Evolutionary conservation across 2,797 vertebrate species (phyloP).

Genomic region (Pristis pectinata): DNA sequence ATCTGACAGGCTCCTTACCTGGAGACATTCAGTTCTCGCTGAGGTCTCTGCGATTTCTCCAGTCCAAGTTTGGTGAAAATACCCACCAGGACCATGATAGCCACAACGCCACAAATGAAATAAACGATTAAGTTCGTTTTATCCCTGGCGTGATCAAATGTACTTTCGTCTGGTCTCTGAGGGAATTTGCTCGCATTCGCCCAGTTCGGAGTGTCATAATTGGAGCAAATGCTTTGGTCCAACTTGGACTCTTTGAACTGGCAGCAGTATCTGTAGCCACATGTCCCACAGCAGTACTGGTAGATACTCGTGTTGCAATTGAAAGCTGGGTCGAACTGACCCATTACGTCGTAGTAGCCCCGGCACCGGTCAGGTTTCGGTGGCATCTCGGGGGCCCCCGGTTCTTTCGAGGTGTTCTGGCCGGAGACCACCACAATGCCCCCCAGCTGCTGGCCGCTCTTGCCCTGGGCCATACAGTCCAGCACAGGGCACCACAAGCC

Average conservation of each 20-base stretch:
- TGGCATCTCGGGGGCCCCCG: constrained; percentile 71
- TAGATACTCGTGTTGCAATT: constrained; percentile 87
- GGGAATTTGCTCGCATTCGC: constrained; percentile 83
- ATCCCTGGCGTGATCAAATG: constrained; percentile 85
- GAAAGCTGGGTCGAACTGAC: constrained; percentile 95
- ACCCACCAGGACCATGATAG: constrained; percentile 93
- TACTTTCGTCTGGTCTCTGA: constrained; percentile 76
- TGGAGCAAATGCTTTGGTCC: constrained; percentile 90
- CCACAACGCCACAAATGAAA: constrained; percentile 96
- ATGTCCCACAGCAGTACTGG: constrained; percentile 96
- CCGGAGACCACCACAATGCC: constrained; percentile 84
- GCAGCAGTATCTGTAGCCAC: constrained; percentile 98
- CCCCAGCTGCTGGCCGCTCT: constrained; percentile 75
- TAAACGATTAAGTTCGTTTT: constrained; percentile 98
- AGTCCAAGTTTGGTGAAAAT: constrained; percentile 96
- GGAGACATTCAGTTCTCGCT: constrained; percentile 87
- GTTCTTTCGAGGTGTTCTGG: constrained; percentile 78
- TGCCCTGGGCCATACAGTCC: constrained; percentile 81
- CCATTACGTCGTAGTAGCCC: constrained; percentile 98
- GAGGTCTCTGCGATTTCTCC: constrained; percentile 91
- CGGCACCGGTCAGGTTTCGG: constrained; percentile 81
- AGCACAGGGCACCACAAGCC: constrained; percentile 58
- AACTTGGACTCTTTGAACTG: constrained; percentile 80
- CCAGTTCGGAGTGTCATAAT: constrained; percentile 89
- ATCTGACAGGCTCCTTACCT: constrained; percentile 60